Conservation (phyloP, 2,888 invertebrate species). For the Argyresthia albistria region DNA sequence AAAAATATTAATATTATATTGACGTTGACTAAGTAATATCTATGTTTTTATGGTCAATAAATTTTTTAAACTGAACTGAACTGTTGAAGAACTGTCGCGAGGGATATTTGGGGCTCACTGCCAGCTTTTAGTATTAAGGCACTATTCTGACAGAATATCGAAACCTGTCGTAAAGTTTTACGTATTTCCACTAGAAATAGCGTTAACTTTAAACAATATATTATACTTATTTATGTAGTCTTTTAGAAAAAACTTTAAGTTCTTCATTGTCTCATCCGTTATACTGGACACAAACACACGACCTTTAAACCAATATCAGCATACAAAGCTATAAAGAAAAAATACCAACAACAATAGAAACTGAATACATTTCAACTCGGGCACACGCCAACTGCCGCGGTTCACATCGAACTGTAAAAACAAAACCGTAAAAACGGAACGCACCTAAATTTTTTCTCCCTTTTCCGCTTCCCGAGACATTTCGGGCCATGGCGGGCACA, state of each 20-base stretch:
- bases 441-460: constrained; percentile 32
- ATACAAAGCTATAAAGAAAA: constrained; percentile 39
- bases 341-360: constrained; percentile 46
- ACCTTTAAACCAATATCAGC: constrained; percentile 51
- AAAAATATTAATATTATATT: too few species aligned
- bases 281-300: constrained; percentile 14
- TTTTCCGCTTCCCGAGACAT: constrained; percentile 31
- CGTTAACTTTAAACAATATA: too few species aligned
- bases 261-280: not conserved
- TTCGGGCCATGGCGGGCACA: constrained; percentile 45
- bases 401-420: constrained; percentile 38
- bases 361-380: constrained; percentile 53
- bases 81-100: too few species aligned
- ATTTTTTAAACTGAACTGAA: too few species aligned
- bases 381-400: constrained; percentile 55
- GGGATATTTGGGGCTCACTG: too few species aligned
- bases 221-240: too few species aligned
- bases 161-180: too few species aligned
- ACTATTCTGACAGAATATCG: too few species aligned
- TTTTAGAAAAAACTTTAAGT: not conserved
- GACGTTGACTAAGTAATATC: too few species aligned
- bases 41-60: too few species aligned
- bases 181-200: too few species aligned
- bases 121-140: too few species aligned
- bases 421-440: constrained; percentile 53